A percentile compares a stretch with the other conserved stretches of the same genome.
Evolutionary conservation across 2,888 invertebrate species (phyloP).

Genomic region (Rhyacophila evoluta): DNA sequence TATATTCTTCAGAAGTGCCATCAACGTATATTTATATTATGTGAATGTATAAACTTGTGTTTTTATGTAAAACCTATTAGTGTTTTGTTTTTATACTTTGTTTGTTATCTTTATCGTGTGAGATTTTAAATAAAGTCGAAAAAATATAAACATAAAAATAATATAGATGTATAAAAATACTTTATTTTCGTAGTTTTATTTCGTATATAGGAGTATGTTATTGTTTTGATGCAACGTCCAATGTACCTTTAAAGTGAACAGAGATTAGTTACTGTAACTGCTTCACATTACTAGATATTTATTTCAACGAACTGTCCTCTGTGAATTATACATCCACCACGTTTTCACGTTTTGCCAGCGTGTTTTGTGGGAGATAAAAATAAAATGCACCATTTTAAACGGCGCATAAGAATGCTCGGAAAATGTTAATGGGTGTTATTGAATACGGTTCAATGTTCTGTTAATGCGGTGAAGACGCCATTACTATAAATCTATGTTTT

Average conservation of each 20-base stretch:
- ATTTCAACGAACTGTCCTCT: slow-evolving; percentile 5
- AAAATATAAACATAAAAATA: too few relatives aligned
- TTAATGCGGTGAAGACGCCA: background rate
- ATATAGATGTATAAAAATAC: background rate
- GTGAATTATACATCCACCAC: background rate
- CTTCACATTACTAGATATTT: slow-evolving; percentile 12
- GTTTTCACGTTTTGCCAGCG: background rate
- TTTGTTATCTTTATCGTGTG: too few relatives aligned
- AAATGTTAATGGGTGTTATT: slow-evolving; percentile 13
- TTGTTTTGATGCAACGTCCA: too few relatives aligned
- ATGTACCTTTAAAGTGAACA: too few relatives aligned
- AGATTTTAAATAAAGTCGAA: too few relatives aligned
- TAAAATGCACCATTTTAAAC: slow-evolving; percentile 5
- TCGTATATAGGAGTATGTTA: background rate
- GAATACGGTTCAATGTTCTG: slow-evolving; percentile 1
- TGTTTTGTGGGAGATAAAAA: slow-evolving; percentile 2
- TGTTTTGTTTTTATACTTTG: too few relatives aligned
- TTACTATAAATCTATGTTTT: background rate
- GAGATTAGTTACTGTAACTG: background rate
- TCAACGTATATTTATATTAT: too few relatives aligned
- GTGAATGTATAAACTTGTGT: too few relatives aligned
- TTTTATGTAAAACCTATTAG: too few relatives aligned
- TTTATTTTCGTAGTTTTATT: background rate
- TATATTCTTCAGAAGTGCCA: too few relatives aligned
- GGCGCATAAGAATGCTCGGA: background rate